Conservation (phyloP, 2,888 invertebrate species). For the Acleris literana region DNA sequence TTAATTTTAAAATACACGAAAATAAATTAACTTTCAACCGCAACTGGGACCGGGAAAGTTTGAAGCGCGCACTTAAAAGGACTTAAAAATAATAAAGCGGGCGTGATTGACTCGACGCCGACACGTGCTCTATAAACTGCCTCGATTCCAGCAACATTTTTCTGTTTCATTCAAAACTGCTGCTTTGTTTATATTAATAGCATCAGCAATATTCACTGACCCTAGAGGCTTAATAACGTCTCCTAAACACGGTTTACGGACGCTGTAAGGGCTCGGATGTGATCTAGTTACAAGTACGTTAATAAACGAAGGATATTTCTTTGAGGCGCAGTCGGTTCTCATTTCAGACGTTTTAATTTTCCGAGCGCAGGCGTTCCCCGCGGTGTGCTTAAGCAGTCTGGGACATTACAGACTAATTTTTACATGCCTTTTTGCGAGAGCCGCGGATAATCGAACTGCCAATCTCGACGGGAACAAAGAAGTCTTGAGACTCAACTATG, state of each 20-base stretch:
- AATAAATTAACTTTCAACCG: constrained; percentile 80
- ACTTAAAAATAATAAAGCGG: constrained; percentile 80
- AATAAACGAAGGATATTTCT: constrained; percentile 58
- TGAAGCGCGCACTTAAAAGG: constrained; percentile 69
- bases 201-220: constrained; percentile 13
- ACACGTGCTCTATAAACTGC: constrained; percentile 20
- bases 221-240: constrained; percentile 16
- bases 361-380: constrained; percentile 58
- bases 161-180: not conserved
- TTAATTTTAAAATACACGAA: constrained; percentile 83
- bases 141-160: constrained; percentile 5
- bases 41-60: constrained; percentile 72
- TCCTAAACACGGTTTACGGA: constrained; percentile 8
- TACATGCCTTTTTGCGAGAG: constrained; percentile 73
- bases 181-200: not conserved
- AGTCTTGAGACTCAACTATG: constrained; percentile 57
- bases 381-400: constrained; percentile 76
- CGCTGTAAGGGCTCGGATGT: constrained; percentile 23
- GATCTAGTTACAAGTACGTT: constrained; percentile 34
- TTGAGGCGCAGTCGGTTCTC: constrained; percentile 55
- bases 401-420: constrained; percentile 76
- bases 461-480: constrained; percentile 73
- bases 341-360: constrained; percentile 74
- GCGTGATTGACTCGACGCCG: constrained; percentile 52
- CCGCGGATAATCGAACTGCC: constrained; percentile 80